Conservation (phyloP, 2,888 invertebrate species). For the Ichneumon xanthorius region DNA sequence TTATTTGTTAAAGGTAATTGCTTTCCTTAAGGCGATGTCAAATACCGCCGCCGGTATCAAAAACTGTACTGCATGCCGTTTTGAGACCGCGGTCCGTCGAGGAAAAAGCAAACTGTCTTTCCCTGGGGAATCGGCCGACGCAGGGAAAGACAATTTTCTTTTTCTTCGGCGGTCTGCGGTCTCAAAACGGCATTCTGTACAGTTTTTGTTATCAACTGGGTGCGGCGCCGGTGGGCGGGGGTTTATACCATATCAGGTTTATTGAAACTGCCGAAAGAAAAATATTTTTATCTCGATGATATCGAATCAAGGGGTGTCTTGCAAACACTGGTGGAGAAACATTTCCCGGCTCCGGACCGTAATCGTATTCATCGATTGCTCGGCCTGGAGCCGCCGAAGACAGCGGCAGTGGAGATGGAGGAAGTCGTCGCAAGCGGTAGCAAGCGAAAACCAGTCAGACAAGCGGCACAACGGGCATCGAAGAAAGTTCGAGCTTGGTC, state of each 20-base stretch:
- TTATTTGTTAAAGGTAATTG: neutral
- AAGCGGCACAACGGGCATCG: constrained; percentile 87
- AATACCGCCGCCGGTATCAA: neutral
- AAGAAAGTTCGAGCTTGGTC: constrained; percentile 86
- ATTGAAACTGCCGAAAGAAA: neutral
- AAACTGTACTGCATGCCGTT: neutral
- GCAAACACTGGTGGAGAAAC: constrained; percentile 98
- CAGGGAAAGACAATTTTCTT: no score
- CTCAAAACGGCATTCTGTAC: neutral
- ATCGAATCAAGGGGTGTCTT: constrained; percentile 93
- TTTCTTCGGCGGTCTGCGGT: no score
- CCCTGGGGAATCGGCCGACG: no score
- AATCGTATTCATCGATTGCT: constrained; percentile 92
- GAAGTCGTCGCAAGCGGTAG: constrained; percentile 84
- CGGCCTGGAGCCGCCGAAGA: constrained; percentile 87
- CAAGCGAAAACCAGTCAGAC: constrained; percentile 88
- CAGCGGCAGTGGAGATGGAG: constrained; percentile 83
- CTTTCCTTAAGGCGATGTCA: neutral
- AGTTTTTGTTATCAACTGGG: no score
- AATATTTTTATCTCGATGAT: neutral
- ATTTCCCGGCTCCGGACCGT: constrained; percentile 98
- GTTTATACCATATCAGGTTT: no score
- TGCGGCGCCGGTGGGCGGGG: no score
- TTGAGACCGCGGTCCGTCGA: no score
- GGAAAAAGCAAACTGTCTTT: no score